Conservation (phyloP, 2,888 invertebrate species). For the Hyposoter dolosus region DNA sequence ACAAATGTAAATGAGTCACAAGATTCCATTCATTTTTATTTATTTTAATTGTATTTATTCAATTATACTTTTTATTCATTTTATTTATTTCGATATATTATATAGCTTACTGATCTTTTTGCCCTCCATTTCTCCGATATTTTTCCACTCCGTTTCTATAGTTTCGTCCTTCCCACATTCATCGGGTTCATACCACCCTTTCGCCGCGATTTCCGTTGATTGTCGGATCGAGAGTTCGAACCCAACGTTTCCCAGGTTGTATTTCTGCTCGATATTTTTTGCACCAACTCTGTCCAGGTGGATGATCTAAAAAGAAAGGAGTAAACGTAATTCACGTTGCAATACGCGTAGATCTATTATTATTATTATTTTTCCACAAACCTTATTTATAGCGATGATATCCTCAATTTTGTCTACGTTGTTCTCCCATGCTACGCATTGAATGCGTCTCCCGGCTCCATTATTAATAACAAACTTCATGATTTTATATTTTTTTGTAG, state of each 20-base stretch:
- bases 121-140: slow-evolving; percentile 20
- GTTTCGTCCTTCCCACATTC: background rate
- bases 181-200: slow-evolving; percentile 4
- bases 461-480: too few species aligned
- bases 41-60: background rate
- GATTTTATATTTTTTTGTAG: too few species aligned
- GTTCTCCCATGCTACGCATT: background rate
- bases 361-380: background rate
- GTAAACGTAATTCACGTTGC: background rate
- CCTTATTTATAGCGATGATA: slow-evolving; percentile 15
- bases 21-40: background rate
- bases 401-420: background rate
- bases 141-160: background rate
- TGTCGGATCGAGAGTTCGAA: slow-evolving; percentile 23
- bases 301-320: slow-evolving; percentile 12
- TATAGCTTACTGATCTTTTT: slow-evolving; percentile 15
- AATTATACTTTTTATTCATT: background rate
- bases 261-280: slow-evolving; percentile 4
- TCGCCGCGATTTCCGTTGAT: slow-evolving; percentile 1
- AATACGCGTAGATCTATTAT: background rate
- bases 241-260: slow-evolving; percentile 6
- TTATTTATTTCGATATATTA: slow-evolving; percentile 9
- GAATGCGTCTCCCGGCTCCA: too few species aligned
- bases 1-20: background rate
- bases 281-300: slow-evolving; percentile 15